A percentile compares a stretch with the other conserved stretches of the same genome.
These are phyloP conservation scores for Bugulina stolonifera DNA, from an alignment of 2,888 invertebrate genomes.

Conservation along the genomic window DNA sequence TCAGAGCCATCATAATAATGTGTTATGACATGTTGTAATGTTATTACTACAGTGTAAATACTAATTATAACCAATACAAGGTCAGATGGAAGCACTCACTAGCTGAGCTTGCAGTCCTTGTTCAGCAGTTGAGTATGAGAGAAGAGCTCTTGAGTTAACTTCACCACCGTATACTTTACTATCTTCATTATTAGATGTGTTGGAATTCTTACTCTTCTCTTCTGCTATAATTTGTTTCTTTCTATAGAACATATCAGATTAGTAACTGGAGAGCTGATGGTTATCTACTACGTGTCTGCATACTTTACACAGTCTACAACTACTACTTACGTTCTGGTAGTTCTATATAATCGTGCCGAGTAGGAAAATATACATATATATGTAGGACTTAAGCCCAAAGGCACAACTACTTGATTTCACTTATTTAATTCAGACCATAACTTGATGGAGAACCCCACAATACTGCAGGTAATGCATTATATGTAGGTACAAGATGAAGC, in stretches of 20 bases:
- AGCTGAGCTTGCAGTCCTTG: background rate
- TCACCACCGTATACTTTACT: slow-evolving; percentile 6
- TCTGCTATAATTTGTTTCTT: slow-evolving; percentile 42
- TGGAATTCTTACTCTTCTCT: slow-evolving; percentile 37
- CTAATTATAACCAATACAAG: background rate
- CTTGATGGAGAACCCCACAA: too few relatives aligned
- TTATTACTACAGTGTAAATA: background rate
- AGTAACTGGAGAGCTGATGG: too few relatives aligned
- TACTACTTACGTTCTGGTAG: too few relatives aligned
- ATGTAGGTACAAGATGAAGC: too few relatives aligned
- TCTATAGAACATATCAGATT: slow-evolving; percentile 35
- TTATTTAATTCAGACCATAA: too few relatives aligned
- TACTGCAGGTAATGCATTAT: too few relatives aligned
- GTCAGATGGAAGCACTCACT: background rate
- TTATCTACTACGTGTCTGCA: too few relatives aligned
- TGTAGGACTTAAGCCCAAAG: too few relatives aligned
- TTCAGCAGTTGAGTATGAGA: slow-evolving; percentile 10
- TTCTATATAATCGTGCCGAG: too few relatives aligned
- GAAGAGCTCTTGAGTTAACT: background rate
- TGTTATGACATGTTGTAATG: background rate
- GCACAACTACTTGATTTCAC: too few relatives aligned
- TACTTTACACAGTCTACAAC: too few relatives aligned
- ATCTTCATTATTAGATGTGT: background rate
- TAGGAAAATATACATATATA: too few relatives aligned
- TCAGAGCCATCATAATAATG: background rate